Evolutionary conservation across 2,888 invertebrate genomes (phyloP), one percentile per base, ranked within the genome.

Genomic region (Tetragnatha montana): DNA sequence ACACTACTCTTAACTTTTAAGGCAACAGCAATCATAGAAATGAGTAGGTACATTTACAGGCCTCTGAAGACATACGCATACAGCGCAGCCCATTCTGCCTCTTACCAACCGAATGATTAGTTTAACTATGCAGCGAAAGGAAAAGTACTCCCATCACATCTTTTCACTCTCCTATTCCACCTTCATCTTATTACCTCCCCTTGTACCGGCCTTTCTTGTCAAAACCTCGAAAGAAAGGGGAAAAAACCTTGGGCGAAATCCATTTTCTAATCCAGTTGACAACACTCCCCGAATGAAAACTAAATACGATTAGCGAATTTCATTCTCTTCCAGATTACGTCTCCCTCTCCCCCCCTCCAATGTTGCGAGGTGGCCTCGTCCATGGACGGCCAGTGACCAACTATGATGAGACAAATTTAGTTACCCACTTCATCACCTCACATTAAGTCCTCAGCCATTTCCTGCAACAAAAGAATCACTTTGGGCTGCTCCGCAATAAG

Each of bases 221-320:
- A 51, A 22, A 12, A 14, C 69, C 35, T 68, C 47, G 17, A 60
- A 17, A 35, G 8, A 14, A 6, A 71, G 17, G 51, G 76, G 75
- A 47, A 76, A 69, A 76, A 69, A 76, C 21, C 49, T 17, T 69
- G 14, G 68, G 68, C 49, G 17, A 84, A 84, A 84, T 84, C 75
- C 83, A 84, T 84, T 84, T 84, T 84, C 83, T 84, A 84, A 84
- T 84, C 83, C 75, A 76, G 83, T 84, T 84, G 75, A 68, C 75
- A 69, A 69, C 83, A 76, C 83, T 84, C 75, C 49, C 1, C 49
- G 83, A 84, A 84, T 84, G 83, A 69, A 76, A 84, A 10, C 68
- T 12, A 84, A 84, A 84, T 76, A 84, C 83, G 83, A 84, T 84
- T 84, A 84, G 83, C 60, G 68, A 84, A 84, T 76, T 84, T 84